Evolutionary conservation across 2,113 vertebrate species (phyloP).

Genomic region (Tretioscincus oriximinensis): DNA sequence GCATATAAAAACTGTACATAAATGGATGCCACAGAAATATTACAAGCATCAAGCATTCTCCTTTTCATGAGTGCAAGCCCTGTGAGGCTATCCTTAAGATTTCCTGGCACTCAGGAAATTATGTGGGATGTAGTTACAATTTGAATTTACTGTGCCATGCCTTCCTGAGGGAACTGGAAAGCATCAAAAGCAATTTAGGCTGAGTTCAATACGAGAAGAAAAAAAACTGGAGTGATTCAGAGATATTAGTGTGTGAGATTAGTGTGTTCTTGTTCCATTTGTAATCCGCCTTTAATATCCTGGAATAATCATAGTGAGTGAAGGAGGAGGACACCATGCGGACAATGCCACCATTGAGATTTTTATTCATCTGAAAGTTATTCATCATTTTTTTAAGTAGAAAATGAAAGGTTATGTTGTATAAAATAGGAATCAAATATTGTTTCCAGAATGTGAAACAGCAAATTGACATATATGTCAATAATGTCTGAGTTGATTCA

Average conservation of each 20-base stretch:
- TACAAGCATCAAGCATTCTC: not conserved
- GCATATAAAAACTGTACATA: not conserved
- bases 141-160: not conserved
- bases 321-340: too few relatives aligned
- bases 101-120: too few relatives aligned
- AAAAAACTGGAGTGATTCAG: too few relatives aligned
- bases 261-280: too few relatives aligned
- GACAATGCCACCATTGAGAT: too few relatives aligned
- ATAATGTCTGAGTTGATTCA: constrained; percentile 58
- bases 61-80: not conserved
- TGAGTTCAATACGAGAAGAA: not conserved
- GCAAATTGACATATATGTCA: constrained; percentile 55
- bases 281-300: too few relatives aligned
- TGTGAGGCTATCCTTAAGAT: not conserved
- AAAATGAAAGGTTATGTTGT: not conserved
- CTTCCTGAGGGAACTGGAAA: constrained; percentile 4
- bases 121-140: not conserved
- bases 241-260: too few relatives aligned
- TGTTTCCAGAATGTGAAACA: constrained; percentile 40
- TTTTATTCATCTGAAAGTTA: too few relatives aligned
- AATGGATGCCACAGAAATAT: not conserved
- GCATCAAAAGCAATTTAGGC: not conserved
- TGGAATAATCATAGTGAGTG: too few relatives aligned
- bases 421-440: constrained; percentile 27
- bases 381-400: too few relatives aligned